Percentiles rank a stretch among this genome's conserved stretches.
Conservation (phyloP, 2,113 vertebrate species). For the Laticauda colubrina region DNA sequence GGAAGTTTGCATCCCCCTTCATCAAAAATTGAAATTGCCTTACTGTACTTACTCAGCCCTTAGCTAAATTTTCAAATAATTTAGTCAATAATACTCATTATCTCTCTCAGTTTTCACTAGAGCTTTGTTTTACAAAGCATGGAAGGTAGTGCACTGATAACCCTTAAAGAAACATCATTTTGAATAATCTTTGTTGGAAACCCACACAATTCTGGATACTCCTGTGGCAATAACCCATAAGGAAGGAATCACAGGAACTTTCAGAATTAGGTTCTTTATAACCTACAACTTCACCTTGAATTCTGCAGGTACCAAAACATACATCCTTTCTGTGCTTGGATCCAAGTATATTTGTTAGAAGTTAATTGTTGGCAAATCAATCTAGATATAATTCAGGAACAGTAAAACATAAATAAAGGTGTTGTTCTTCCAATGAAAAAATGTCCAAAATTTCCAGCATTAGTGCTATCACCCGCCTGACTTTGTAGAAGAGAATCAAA, state of each 20-base stretch:
- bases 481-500: not conserved
- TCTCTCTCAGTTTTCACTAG: not conserved
- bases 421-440: not conserved
- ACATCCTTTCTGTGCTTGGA: not conserved
- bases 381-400: not conserved
- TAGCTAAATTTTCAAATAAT: not conserved
- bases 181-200: not conserved
- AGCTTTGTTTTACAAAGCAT: not conserved
- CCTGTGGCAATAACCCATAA: not conserved
- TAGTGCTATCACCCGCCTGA: not conserved
- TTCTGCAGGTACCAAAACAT: not conserved
- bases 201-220: not conserved
- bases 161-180: not conserved
- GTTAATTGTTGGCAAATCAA: not conserved
- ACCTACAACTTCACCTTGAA: not conserved
- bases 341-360: not conserved
- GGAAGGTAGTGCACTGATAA: not conserved
- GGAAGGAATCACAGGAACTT: not conserved
- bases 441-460: not conserved
- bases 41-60: not conserved
- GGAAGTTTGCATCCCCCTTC: not conserved
- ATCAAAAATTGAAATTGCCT: not conserved
- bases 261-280: not conserved
- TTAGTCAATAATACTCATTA: not conserved
- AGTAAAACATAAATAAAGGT: not conserved